phyloP scores from a whole-genome alignment of 1,140 invertebrate genomes.

The Stenopsyche tienmushanensis region DNA sequence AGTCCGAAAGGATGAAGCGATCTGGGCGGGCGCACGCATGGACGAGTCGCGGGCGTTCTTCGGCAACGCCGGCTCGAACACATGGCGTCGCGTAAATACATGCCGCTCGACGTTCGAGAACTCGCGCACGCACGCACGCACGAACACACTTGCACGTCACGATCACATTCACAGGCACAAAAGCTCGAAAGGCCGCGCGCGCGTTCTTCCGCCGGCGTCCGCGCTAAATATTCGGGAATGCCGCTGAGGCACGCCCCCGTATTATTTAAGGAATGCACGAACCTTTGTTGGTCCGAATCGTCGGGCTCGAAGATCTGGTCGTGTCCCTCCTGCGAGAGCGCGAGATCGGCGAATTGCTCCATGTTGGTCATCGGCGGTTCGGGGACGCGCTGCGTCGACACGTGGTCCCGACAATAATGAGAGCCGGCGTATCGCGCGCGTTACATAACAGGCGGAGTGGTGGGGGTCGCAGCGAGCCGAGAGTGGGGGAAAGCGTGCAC shows the following conservation, averaged over 20 bases:
- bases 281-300: slow-evolving; percentile 33
- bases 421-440: neutral
- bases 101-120: neutral
- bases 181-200: neutral
- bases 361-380: slow-evolving; percentile 28
- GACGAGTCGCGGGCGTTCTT: neutral
- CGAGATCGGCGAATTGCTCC: slow-evolving; percentile 42
- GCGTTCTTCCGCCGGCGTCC: neutral
- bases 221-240: neutral
- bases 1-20: too few species aligned
- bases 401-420: neutral
- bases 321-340: slow-evolving; percentile 41
- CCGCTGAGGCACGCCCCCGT: neutral
- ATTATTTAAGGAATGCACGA: slow-evolving; percentile 5
- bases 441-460: neutral
- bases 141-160: neutral
- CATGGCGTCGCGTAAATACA: neutral
- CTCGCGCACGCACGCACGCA: neutral
- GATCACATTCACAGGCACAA: neutral
- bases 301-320: slow-evolving; percentile 45
- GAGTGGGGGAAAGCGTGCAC: too few species aligned
- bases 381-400: slow-evolving; percentile 16
- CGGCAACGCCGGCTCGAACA: neutral
- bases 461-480: neutral
- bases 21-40: too few species aligned